Conservation (phyloP, 1,140 invertebrate species). For the Argopecten irradians region DNA sequence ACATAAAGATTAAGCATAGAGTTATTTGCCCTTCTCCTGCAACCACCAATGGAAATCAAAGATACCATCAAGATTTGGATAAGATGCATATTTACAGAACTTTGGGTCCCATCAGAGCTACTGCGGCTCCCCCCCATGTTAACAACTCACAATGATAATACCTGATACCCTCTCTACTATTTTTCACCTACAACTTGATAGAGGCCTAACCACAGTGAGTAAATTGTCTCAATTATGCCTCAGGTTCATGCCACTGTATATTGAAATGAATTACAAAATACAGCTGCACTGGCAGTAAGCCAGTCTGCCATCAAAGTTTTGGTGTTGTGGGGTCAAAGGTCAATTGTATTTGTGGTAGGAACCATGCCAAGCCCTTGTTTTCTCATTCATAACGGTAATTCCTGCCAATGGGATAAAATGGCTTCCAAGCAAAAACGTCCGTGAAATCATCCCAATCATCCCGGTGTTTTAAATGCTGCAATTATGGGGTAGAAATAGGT, state of each 20-base stretch:
- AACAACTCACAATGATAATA: not conserved
- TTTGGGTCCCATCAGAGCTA: not conserved
- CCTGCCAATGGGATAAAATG: not conserved
- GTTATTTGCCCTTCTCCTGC: not conserved
- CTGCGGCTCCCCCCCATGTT: not conserved
- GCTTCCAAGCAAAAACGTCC: not conserved
- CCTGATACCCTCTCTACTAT: conserved; percentile 13
- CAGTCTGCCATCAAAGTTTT: not conserved
- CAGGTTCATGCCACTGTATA: conserved; percentile 1
- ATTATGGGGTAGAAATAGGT: conserved; percentile 17
- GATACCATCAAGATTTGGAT: not conserved
- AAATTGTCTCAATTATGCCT: conserved; percentile 22
- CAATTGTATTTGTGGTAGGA: conserved; percentile 4
- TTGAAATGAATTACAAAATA: conserved; percentile 23
- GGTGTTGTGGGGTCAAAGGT: not conserved
- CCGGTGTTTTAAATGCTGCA: not conserved
- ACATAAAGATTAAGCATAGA: not conserved
- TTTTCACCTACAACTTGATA: not conserved
- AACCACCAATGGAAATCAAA: not conserved
- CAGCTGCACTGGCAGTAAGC: not conserved
- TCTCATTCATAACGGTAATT: conserved; percentile 17
- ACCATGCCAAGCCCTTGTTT: not conserved
- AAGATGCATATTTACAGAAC: not conserved
- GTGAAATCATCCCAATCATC: conserved; percentile 15
- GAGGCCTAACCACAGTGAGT: not conserved